phyloP scores from a whole-genome alignment of 2,888 invertebrate species.

The Protonemura montana region DNA sequence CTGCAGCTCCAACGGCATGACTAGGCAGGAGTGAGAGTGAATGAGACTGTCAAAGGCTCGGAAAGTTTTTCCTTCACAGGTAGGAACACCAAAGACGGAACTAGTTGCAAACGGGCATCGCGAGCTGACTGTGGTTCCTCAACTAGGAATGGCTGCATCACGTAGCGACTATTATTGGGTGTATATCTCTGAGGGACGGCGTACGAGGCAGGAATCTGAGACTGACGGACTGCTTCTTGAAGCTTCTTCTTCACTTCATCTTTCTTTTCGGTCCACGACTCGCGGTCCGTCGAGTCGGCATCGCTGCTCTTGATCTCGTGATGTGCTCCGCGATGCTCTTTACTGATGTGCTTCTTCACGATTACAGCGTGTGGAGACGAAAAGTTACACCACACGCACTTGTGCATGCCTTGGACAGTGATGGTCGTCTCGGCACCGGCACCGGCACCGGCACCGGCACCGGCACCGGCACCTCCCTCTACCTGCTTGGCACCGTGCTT shows the following conservation, averaged over 20 bases:
- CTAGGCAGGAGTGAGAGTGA: constrained; percentile 92
- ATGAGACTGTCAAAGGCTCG: constrained; percentile 87
- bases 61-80: constrained; percentile 89
- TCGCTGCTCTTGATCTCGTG: constrained; percentile 39
- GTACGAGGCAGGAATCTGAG: constrained; percentile 69
- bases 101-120: constrained; percentile 58
- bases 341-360: constrained; percentile 60
- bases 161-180: constrained; percentile 61
- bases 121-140: constrained; percentile 69
- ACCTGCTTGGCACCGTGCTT: constrained; percentile 52
- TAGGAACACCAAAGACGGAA: constrained; percentile 92
- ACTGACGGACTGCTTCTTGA: constrained; percentile 64
- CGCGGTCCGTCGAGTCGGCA: constrained; percentile 29
- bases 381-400: constrained; percentile 56
- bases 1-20: not conserved
- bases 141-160: constrained; percentile 93
- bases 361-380: constrained; percentile 54
- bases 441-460: too few relatives aligned
- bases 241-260: constrained; percentile 60
- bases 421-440: constrained; percentile 39
- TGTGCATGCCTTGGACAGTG: constrained; percentile 52
- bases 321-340: constrained; percentile 58
- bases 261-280: constrained; percentile 43
- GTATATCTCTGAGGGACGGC: constrained; percentile 65
- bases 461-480: too few relatives aligned